Evolutionary conservation across 1,140 invertebrate genomes (phyloP), one percentile per base, ranked within the genome.

Genomic region (Neodiprion pinetum): DNA sequence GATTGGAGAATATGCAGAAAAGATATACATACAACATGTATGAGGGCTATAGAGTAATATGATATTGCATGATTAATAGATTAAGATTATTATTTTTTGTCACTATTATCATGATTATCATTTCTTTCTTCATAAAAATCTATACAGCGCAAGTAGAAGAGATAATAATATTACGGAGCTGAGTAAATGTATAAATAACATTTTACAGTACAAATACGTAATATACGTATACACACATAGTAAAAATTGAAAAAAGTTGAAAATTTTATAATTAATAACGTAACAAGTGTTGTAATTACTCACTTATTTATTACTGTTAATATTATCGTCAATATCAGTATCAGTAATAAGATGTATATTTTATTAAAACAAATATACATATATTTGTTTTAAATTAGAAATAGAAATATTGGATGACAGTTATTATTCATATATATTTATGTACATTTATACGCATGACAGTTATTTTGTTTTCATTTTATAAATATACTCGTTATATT

Each of bases 21-120:
- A 78, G 86, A 85, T 85, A 82, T 88, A 88, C 80, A 88, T 40
- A 40, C 28, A 40, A 40, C 28, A 40, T 40, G 1, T 40, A 87
- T 80, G 72, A 86, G 85, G 82, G 84, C 85, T 88, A 88, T 83
- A 88, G 81, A 88, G 80, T 88, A 88, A 88, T 88, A 88, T 88
- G 87, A 88, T 87, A 88, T 88, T 88, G 86, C 85, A 88, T 87
- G 86, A 88, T 88, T 88, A 80, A 80, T 80, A 75, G 72, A 17
- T 49, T 76, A 48, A n/a, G 73, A 53, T 69, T 9, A 65, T 74
- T 53, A 10, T 75, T 68, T 75, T 71, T 66, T 67, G 61, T 70
- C 48, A 9, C 11, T 65, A 10, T 74, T 70, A 70, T 14, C 66
- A 71, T 48, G 5, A 50, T 50, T 50, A 48, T 70, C 53, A n/a